A percentile compares a stretch with the other conserved stretches of the same genome.
Conservation (phyloP, 2,888 invertebrate species). For the Dorcus parallelipipedus region DNA sequence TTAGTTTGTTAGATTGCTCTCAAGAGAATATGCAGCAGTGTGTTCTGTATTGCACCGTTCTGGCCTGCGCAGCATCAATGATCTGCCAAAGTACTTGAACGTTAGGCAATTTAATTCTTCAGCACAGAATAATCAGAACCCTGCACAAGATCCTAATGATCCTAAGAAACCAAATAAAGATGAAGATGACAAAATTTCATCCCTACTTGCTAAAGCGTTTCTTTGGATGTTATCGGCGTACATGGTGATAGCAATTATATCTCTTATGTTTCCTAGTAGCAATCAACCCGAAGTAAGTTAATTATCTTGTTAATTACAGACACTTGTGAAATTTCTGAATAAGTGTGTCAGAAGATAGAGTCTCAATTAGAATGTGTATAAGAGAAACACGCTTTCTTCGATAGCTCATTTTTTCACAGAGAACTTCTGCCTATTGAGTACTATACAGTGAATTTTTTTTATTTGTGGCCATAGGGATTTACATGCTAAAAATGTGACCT, state of each 20-base stretch:
- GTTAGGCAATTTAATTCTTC: constrained; percentile 35
- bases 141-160: constrained; percentile 22
- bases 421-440: too few relatives aligned
- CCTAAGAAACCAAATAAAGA: constrained; percentile 47
- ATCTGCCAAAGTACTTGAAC: constrained; percentile 34
- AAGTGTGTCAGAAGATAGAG: not conserved
- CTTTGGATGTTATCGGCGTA: constrained; percentile 77
- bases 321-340: not conserved
- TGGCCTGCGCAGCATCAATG: constrained; percentile 46
- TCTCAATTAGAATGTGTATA: too few relatives aligned
- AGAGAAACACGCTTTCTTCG: too few relatives aligned
- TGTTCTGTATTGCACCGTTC: constrained; percentile 54
- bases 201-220: constrained; percentile 71
- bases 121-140: constrained; percentile 23
- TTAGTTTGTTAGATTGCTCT: constrained; percentile 21
- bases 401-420: too few relatives aligned
- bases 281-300: constrained; percentile 67
- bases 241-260: constrained; percentile 69
- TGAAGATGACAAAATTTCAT: constrained; percentile 67
- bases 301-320: not conserved
- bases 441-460: too few relatives aligned
- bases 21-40: constrained; percentile 58
- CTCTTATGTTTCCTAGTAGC: constrained; percentile 67
- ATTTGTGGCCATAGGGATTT: too few relatives aligned
- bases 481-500: too few relatives aligned